A percentile compares a stretch with the other conserved stretches of the same genome.
These are phyloP conservation scores for Andrena flavipes DNA, from an alignment of 2,888 invertebrate species.

Conservation along the genomic window DNA sequence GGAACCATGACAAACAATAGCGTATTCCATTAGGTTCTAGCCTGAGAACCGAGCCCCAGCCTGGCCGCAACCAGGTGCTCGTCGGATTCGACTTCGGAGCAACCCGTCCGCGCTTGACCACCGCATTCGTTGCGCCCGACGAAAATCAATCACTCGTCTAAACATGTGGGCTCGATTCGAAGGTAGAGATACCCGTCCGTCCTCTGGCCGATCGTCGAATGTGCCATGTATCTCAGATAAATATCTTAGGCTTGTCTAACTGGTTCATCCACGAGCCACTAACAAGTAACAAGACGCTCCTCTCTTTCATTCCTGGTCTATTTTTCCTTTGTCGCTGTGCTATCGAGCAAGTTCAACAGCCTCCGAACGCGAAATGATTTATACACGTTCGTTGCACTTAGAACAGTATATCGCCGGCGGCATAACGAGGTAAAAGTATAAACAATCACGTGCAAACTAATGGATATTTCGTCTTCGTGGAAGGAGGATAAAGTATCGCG, in stretches of 20 bases:
- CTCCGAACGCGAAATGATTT: slow-evolving; percentile 3
- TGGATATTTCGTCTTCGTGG: not conserved
- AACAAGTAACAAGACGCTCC: slow-evolving; percentile 50
- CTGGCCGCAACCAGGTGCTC: slow-evolving; percentile 48
- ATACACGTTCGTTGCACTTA: not conserved
- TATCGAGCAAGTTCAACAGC: slow-evolving; percentile 21
- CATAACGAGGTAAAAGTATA: not conserved
- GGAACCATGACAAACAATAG: slow-evolving; percentile 52
- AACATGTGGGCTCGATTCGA: slow-evolving; percentile 51
- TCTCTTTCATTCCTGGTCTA: slow-evolving; percentile 6
- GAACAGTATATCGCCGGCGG: not conserved
- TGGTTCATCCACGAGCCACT: slow-evolving; percentile 61
- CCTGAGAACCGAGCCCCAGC: slow-evolving; percentile 22
- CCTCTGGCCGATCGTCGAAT: slow-evolving; percentile 44
- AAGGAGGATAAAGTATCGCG: not conserved
- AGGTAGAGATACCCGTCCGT: slow-evolving; percentile 38
- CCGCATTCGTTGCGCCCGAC: slow-evolving; percentile 69
- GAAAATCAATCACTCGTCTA: slow-evolving; percentile 74
- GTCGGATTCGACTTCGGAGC: slow-evolving; percentile 32
- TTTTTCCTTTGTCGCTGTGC: not conserved
- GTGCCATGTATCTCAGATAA: slow-evolving; percentile 58
- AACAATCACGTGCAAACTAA: not conserved
- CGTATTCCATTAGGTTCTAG: slow-evolving; percentile 34
- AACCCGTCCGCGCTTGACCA: slow-evolving; percentile 56
- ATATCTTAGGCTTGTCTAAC: slow-evolving; percentile 64